These are phyloP conservation scores for Ctenosaura bakeri DNA, from an alignment of 2,797 vertebrate genomes.

Conservation along the genomic window DNA sequence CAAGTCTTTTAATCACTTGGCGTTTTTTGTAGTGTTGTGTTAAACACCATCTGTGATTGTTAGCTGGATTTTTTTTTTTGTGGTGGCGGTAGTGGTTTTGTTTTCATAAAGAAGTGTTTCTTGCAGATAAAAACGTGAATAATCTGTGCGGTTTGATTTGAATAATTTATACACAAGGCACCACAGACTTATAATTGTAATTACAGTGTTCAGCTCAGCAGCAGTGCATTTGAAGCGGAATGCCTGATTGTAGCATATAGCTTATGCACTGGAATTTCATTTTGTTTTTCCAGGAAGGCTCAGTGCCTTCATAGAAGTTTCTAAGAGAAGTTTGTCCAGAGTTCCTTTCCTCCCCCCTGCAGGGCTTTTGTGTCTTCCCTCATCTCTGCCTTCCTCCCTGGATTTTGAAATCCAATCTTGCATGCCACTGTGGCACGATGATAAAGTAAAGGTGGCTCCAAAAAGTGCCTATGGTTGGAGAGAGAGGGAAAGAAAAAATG, in stretches of 20 bases:
- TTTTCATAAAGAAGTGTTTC: constrained; percentile 74
- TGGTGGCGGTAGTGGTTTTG: background rate
- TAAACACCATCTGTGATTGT: constrained; percentile 56
- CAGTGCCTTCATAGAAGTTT: constrained; percentile 73
- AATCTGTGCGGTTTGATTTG: constrained; percentile 80
- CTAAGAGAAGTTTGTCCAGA: constrained; percentile 70
- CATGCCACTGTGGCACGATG: constrained; percentile 72
- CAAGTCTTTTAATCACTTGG: constrained; percentile 66
- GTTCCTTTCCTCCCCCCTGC: constrained; percentile 62
- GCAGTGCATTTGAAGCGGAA: constrained; percentile 78
- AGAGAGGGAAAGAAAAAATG: constrained; percentile 66
- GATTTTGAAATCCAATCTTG: constrained; percentile 79
- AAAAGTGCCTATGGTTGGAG: constrained; percentile 65
- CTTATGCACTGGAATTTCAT: constrained; percentile 65
- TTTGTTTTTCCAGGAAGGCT: constrained; percentile 71
- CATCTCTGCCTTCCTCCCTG: background rate
- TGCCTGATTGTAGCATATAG: constrained; percentile 67
- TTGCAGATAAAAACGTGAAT: constrained; percentile 81
- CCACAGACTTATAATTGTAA: constrained; percentile 80
- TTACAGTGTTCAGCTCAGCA: constrained; percentile 77
- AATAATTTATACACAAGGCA: constrained; percentile 84
- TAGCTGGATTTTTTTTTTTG: constrained; percentile 66
- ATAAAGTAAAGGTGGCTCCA: constrained; percentile 75
- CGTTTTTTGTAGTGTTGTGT: constrained; percentile 63
- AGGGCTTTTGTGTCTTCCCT: constrained; percentile 53